Conservation (phyloP, 2,113 vertebrate genomes). For the Prietella phreatophila region DNA sequence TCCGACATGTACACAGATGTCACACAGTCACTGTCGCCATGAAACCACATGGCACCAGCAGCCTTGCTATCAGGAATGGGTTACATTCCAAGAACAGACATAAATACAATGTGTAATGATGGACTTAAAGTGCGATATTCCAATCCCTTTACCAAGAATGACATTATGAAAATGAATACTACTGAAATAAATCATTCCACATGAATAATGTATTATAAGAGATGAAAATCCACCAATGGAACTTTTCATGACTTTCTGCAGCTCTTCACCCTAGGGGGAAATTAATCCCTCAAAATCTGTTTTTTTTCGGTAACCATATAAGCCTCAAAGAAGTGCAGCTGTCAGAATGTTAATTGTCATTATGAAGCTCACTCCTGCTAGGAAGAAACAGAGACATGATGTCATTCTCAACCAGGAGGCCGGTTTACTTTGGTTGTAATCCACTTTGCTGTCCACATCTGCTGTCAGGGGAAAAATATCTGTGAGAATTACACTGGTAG, state of each 20-base stretch:
- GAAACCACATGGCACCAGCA: slow-evolving; percentile 36
- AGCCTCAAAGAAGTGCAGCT: slow-evolving; percentile 10
- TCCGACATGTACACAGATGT: slow-evolving; percentile 22
- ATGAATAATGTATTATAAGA: not conserved
- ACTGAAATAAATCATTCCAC: not conserved
- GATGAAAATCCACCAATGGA: slow-evolving; percentile 1
- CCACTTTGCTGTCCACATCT: slow-evolving; percentile 21
- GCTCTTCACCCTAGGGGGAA: not conserved
- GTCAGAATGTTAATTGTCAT: slow-evolving; percentile 16
- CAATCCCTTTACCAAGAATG: not conserved
- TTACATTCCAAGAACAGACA: slow-evolving; percentile 16
- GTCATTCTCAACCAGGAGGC: slow-evolving; percentile 28
- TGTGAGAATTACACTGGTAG: slow-evolving; percentile 23
- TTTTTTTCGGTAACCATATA: not conserved
- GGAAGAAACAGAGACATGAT: slow-evolving; percentile 24
- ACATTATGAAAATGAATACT: too few relatives aligned
- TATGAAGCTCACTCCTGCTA: slow-evolving; percentile 18
- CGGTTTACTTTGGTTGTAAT: slow-evolving; percentile 48
- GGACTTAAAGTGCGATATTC: not conserved
- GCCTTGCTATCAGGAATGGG: slow-evolving; percentile 25
- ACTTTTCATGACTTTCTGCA: not conserved
- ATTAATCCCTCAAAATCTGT: not conserved
- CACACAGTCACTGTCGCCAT: slow-evolving; percentile 33
- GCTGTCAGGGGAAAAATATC: slow-evolving; percentile 2
- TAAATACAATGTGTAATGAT: not conserved